phyloP scores from a whole-genome alignment of 2,113 vertebrate genomes.

The Ceuthmochares aereus region DNA sequence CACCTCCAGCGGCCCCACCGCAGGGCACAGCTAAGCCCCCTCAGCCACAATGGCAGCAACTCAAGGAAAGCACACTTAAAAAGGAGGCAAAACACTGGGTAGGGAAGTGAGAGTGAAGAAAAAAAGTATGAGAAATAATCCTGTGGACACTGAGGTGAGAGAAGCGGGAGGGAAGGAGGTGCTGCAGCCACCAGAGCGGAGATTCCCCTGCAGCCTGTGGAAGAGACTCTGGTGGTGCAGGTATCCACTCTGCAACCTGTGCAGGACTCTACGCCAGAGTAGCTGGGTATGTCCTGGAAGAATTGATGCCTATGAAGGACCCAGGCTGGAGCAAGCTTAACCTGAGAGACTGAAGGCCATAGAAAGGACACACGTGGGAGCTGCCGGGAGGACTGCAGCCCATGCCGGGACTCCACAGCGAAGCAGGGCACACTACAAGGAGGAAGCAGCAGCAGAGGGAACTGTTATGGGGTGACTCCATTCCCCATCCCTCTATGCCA shows the following conservation, averaged over 20 bases:
- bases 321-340: neutral
- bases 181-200: neutral
- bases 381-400: neutral
- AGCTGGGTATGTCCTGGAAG: neutral
- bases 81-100: neutral
- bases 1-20: rapidly evolving
- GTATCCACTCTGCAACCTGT: neutral
- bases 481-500: rapidly evolving
- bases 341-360: neutral
- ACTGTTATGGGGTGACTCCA: neutral
- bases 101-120: neutral
- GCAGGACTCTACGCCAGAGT: neutral
- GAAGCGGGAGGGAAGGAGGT: neutral
- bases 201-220: neutral
- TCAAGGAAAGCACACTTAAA: neutral
- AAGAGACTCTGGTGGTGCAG: neutral
- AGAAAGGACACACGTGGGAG: neutral
- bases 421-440: neutral
- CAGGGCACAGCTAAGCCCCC: neutral
- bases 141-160: neutral
- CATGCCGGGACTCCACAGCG: neutral
- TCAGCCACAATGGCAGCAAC: rapidly evolving
- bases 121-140: neutral
- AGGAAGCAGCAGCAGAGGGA: neutral
- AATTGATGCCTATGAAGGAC: neutral